Evolutionary conservation across 1,140 invertebrate species (phyloP).

Genomic region (Battus philenor): DNA sequence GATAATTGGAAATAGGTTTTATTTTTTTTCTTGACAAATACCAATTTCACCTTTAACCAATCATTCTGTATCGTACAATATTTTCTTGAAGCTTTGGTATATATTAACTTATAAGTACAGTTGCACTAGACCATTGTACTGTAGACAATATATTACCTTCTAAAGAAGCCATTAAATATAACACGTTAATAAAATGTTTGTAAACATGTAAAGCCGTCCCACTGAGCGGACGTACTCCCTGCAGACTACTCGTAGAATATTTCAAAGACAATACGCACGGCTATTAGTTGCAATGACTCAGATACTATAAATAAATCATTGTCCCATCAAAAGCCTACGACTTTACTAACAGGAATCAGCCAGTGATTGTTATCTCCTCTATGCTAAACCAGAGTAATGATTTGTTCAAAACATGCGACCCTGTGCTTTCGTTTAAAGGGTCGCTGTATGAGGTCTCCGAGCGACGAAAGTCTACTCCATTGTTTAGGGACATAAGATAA

Average conservation of each 20-base stretch:
- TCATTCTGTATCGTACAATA: too few relatives aligned
- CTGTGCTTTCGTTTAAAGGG: constrained; percentile 45
- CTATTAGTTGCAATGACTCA: constrained; percentile 67
- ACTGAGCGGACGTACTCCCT: constrained; percentile 42
- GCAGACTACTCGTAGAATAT: constrained; percentile 26
- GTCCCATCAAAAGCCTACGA: constrained; percentile 33
- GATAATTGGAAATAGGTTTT: too few relatives aligned
- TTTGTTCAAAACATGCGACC: constrained; percentile 64
- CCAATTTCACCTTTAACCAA: too few relatives aligned
- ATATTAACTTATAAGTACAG: constrained; percentile 1
- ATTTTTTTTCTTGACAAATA: background rate
- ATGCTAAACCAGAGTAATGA: constrained; percentile 73
- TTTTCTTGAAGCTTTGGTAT: too few relatives aligned
- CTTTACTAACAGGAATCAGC: constrained; percentile 58
- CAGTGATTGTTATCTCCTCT: constrained; percentile 54
- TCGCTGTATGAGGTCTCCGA: constrained; percentile 56
- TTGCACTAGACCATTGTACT: constrained; percentile 48
- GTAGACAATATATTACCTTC: constrained; percentile 41
- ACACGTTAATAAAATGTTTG: constrained; percentile 73
- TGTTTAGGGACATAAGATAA: constrained; percentile 66
- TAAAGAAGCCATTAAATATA: constrained; percentile 67
- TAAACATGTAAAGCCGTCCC: constrained; percentile 69
- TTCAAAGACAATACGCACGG: constrained; percentile 51
- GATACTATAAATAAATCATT: constrained; percentile 66
- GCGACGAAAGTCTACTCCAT: constrained; percentile 48